Evolutionary conservation across 2,888 invertebrate genomes (phyloP), one percentile per base, ranked within the genome.

Genomic region (Zaprionus lineosus): DNA sequence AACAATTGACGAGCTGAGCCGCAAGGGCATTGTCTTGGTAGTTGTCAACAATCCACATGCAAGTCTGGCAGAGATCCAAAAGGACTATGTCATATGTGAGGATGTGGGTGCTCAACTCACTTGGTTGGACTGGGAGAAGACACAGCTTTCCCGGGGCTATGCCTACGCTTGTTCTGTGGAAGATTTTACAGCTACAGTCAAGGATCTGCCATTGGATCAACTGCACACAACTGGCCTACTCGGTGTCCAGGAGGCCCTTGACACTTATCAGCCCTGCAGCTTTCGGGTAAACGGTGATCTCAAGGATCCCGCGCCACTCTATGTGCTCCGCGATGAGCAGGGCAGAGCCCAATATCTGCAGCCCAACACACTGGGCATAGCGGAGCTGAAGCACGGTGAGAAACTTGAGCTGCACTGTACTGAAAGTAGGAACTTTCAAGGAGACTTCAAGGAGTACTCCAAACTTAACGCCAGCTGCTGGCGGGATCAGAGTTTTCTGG

Each of bases 251-350:
- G 7, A 18, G 1, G n/a, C n/a, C n/a, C n/a, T n/a, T n/a, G n/a
- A n/a, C n/a, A n/a, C n/a, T n/a, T n/a, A n/a, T n/a, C n/a, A n/a
- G n/a, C n/a, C n/a, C n/a, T 79, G 79, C 40, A 60, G 36, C 26
- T 79, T 79, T n/a, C 58, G 56, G 0, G 79, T 79, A 1, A 79
- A 79, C n/a, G 79, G 79, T 2, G 79, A 81, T 44, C 52, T 81
- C 0, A 68, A 64, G 2, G 91, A 92, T 61, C 93, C 93, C 0
- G 93, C 93, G 65, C 92, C 93, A 0, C 89, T 93, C 8, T 90
- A 91, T 64, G 79, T 93, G 1, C 86, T 86, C 19, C 87, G 89
- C 1, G 88, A 89, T 4, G 78, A 82, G 0, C 12, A 29, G 0
- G 66, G 61, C 2, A 18, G 28, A 0, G 47, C 63, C 0, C 34